A percentile compares a stretch with the other conserved stretches of the same genome.
phyloP scores from a whole-genome alignment of 2,888 invertebrate genomes.

The Argyresthia goedartella region DNA sequence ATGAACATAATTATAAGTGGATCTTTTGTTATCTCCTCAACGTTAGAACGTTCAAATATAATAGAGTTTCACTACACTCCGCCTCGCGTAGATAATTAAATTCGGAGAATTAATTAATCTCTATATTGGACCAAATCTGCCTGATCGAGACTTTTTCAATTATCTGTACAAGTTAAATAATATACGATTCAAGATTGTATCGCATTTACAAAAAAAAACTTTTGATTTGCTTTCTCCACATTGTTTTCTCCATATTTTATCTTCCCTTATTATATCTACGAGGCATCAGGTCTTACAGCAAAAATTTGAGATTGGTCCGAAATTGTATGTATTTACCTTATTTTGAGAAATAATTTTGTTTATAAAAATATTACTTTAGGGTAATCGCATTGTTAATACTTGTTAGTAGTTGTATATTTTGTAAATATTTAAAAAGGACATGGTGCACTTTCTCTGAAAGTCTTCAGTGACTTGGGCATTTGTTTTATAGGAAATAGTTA shows the following conservation, averaged over 20 bases:
- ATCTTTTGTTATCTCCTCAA: too few relatives aligned
- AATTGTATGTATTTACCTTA: not conserved
- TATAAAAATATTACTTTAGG: not conserved
- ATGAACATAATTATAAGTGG: too few relatives aligned
- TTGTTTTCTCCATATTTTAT: too few relatives aligned
- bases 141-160: not conserved
- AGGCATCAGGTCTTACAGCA: too few relatives aligned
- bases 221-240: not conserved
- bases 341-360: not conserved
- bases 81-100: not conserved
- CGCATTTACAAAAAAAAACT: not conserved
- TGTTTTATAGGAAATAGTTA: slow-evolving; percentile 4
- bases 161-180: slow-evolving; percentile 6
- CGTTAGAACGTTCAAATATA: not conserved
- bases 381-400: slow-evolving; percentile 50
- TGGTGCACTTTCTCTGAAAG: slow-evolving; percentile 50
- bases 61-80: not conserved
- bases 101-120: not conserved
- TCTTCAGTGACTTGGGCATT: slow-evolving; percentile 7
- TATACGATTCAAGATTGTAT: not conserved
- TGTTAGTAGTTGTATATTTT: slow-evolving; percentile 61
- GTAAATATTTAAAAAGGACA: slow-evolving; percentile 50
- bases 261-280: too few relatives aligned
- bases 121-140: not conserved
- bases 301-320: too few relatives aligned